A percentile compares a stretch with the other conserved stretches of the same genome.
Conservation (phyloP, 2,797 vertebrate genomes). For the Sternotherus odoratus region DNA sequence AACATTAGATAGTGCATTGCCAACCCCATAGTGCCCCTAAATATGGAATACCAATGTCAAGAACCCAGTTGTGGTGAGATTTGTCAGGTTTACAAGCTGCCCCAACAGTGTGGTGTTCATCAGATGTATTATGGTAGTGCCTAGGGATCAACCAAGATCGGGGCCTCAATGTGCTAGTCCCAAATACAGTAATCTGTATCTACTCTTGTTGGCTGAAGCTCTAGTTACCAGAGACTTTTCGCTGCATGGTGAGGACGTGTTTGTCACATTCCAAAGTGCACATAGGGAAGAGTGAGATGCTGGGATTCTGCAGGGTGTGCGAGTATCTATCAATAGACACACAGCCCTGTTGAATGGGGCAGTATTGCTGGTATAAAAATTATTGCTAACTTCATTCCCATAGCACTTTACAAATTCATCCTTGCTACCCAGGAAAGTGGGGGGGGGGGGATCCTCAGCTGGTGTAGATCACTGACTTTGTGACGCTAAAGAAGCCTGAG, state of each 20-base stretch:
- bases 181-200: not conserved
- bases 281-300: too few relatives aligned
- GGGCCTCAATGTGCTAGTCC: not conserved
- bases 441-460: not conserved
- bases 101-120: too few relatives aligned
- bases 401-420: not conserved
- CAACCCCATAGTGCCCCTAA: not conserved
- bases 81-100: not conserved
- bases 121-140: not conserved
- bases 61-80: not conserved
- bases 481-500: not conserved
- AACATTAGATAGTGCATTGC: not conserved
- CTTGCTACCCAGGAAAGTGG: not conserved
- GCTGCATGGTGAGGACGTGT: not conserved
- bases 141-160: not conserved
- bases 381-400: not conserved
- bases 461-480: not conserved
- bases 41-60: not conserved
- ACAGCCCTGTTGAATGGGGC: not conserved
- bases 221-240: not conserved
- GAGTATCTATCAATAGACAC: too few relatives aligned
- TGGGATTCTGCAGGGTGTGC: too few relatives aligned
- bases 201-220: not conserved
- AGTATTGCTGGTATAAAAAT: not conserved
- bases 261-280: not conserved